Conservation (phyloP, 2,113 vertebrate genomes). For the Myotis yumanensis region DNA sequence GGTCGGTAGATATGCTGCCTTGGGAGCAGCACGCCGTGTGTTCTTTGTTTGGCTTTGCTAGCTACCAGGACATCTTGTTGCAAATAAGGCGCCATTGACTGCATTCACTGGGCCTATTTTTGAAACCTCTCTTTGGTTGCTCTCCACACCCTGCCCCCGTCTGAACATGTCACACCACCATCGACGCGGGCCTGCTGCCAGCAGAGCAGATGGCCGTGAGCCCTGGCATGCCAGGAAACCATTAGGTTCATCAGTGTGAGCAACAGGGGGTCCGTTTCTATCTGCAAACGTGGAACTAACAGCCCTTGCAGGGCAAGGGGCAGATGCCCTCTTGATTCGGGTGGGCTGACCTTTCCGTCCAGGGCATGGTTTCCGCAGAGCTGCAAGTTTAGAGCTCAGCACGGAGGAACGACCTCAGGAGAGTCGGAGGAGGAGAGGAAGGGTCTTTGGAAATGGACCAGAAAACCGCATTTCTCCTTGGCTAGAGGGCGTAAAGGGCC, state of each 20-base stretch:
- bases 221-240: slow-evolving; percentile 79
- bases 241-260: slow-evolving; percentile 78
- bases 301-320: background rate
- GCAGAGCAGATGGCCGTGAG: slow-evolving; percentile 83
- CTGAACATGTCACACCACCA: slow-evolving; percentile 76
- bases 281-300: slow-evolving; percentile 65
- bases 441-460: background rate
- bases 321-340: background rate
- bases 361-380: background rate
- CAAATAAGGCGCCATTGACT: slow-evolving; percentile 79
- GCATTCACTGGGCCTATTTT: slow-evolving; percentile 65
- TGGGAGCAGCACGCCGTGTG: slow-evolving; percentile 73
- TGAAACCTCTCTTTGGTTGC: slow-evolving; percentile 73
- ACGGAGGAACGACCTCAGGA: background rate
- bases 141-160: slow-evolving; percentile 53
- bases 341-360: slow-evolving; percentile 41
- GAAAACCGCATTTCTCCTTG: background rate
- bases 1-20: slow-evolving; percentile 76
- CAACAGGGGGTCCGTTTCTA: slow-evolving; percentile 71
- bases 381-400: background rate
- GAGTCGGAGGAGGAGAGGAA: background rate
- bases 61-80: slow-evolving; percentile 76
- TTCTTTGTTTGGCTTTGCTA: slow-evolving; percentile 81
- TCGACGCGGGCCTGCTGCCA: slow-evolving; percentile 81
- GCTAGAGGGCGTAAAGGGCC: background rate